phyloP scores from a whole-genome alignment of 1,140 invertebrate genomes.

The Goniozus legneri region DNA sequence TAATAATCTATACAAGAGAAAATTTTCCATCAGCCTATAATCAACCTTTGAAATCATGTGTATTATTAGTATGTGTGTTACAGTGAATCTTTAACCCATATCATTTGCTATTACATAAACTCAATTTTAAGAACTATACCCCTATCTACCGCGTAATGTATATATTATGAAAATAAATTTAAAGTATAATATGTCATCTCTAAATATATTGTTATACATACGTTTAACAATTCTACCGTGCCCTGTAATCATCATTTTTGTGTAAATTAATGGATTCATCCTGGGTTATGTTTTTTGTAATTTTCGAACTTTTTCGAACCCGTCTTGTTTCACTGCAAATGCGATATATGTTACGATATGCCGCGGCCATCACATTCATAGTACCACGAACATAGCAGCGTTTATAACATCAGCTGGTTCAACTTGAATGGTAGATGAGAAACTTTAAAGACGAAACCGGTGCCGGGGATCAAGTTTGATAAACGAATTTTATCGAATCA shows the following conservation, averaged over 20 bases:
- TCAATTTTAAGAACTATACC: constrained; percentile 4
- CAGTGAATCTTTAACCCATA: constrained; percentile 1
- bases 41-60: constrained; percentile 1
- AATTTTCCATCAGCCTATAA: neutral
- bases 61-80: constrained; percentile 1
- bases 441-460: too few relatives aligned
- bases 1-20: neutral
- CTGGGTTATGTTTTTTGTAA: constrained; percentile 9
- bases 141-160: neutral
- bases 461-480: too few relatives aligned
- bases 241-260: constrained; percentile 29
- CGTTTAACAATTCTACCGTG: constrained; percentile 31
- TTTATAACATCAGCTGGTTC: too few relatives aligned
- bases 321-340: constrained; percentile 5
- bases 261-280: constrained; percentile 42
- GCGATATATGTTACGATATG: constrained; percentile 5
- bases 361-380: constrained; percentile 13
- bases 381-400: constrained; percentile 13
- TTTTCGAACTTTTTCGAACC: neutral
- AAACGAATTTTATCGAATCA: too few relatives aligned
- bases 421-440: too few relatives aligned
- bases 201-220: constrained; percentile 29
- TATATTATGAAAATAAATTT: constrained; percentile 8
- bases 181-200: constrained; percentile 14
- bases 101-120: constrained; percentile 16